These are phyloP conservation scores for Hypothenemus hampei DNA, from an alignment of 1,140 invertebrate genomes.

Conservation along the genomic window DNA sequence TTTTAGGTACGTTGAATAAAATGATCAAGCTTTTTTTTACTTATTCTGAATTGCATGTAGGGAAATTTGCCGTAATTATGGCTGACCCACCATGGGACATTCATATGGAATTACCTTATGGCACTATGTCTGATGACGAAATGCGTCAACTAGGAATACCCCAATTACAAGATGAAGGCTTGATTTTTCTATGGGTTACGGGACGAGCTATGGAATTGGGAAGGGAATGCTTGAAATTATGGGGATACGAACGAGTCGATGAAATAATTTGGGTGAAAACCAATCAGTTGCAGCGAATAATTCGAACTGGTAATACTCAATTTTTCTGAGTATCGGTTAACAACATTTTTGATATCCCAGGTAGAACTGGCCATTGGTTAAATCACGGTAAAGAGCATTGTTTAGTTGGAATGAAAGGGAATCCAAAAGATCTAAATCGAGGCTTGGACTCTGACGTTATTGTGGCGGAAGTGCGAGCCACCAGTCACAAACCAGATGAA, in stretches of 20 bases:
- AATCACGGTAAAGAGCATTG: slow-evolving; percentile 99
- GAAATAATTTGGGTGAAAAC: slow-evolving; percentile 99
- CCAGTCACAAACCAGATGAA: slow-evolving; percentile 97
- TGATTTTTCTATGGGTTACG: slow-evolving; percentile 97
- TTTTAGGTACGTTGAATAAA: slow-evolving; percentile 60
- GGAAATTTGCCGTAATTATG: slow-evolving; percentile 92
- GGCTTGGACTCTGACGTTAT: slow-evolving; percentile 97
- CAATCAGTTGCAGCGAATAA: slow-evolving; percentile 95
- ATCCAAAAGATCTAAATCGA: slow-evolving; percentile 83
- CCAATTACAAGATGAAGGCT: slow-evolving; percentile 89
- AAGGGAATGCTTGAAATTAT: slow-evolving; percentile 84
- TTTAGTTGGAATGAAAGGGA: slow-evolving; percentile 94
- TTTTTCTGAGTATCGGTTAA: neutral
- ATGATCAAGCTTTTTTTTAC: neutral
- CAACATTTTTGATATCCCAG: neutral
- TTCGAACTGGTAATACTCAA: slow-evolving; percentile 78
- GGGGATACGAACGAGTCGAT: slow-evolving; percentile 94
- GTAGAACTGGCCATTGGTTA: slow-evolving; percentile 76
- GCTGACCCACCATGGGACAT: slow-evolving; percentile 98
- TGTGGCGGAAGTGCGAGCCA: slow-evolving; percentile 95
- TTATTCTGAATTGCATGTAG: too few species aligned
- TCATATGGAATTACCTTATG: slow-evolving; percentile 97
- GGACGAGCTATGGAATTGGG: slow-evolving; percentile 97
- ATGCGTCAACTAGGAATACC: slow-evolving; percentile 91
- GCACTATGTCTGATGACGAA: slow-evolving; percentile 98